A percentile compares a stretch with the other conserved stretches of the same genome.
Conservation (phyloP, 2,113 vertebrate genomes). For the Pogonocichla stellata region DNA sequence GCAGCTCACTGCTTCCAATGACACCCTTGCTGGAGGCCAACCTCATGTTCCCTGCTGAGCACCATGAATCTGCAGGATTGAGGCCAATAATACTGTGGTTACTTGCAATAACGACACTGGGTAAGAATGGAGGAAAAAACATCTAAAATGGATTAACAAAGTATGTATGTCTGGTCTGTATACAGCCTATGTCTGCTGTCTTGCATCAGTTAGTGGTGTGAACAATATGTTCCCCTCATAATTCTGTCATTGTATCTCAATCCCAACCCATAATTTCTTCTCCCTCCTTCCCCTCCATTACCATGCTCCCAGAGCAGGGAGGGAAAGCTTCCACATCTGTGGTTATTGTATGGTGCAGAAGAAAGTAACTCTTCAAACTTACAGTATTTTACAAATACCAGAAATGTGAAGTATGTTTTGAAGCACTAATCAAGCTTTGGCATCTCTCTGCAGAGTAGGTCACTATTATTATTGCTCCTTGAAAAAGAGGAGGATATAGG, state of each 20-base stretch:
- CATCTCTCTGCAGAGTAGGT: not conserved
- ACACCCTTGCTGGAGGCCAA: conserved; percentile 33
- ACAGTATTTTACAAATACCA: not conserved
- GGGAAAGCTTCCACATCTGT: not conserved
- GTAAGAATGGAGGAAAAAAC: not conserved
- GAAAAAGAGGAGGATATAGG: not conserved
- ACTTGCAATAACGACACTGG: conserved; percentile 29
- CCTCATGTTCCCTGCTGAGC: not conserved
- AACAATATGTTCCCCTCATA: conserved; percentile 21
- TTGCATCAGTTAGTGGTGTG: conserved; percentile 21
- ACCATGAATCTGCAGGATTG: conserved; percentile 41
- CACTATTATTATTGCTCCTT: not conserved
- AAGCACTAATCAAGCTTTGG: not conserved
- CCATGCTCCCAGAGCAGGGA: not conserved
- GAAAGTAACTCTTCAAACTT: not conserved
- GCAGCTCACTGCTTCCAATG: conserved; percentile 27
- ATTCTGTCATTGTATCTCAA: conserved; percentile 32
- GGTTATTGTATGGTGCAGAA: not conserved
- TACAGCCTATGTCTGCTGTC: not conserved
- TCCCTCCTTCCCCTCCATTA: not conserved
- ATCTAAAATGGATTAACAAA: conserved; percentile 22
- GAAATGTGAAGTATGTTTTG: not conserved
- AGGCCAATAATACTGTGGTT: conserved; percentile 38
- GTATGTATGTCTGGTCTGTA: conserved; percentile 6
- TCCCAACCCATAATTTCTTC: not conserved